A percentile compares a stretch with the other conserved stretches of the same genome.
Conservation (phyloP, 2,888 invertebrate species). For the Sisyra terminalis region DNA sequence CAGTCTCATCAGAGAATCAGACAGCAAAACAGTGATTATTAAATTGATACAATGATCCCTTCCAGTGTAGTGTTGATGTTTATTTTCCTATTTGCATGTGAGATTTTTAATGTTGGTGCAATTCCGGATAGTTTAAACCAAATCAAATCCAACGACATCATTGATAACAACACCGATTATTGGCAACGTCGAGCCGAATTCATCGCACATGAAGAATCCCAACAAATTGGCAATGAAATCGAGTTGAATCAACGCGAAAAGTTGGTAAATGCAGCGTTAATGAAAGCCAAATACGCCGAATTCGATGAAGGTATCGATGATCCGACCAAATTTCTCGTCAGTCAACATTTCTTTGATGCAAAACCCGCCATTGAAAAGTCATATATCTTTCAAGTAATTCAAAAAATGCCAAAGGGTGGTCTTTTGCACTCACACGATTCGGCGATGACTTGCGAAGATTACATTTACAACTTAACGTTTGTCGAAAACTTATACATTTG, state of each 20-base stretch:
- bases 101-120: too few relatives aligned
- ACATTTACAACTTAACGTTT: conserved; percentile 43
- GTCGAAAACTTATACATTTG: conserved; percentile 41
- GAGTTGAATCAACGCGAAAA: conserved; percentile 17
- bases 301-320: conserved; percentile 16
- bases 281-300: conserved; percentile 19
- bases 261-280: conserved; percentile 18
- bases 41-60: too few relatives aligned
- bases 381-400: conserved; percentile 46
- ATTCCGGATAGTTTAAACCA: too few relatives aligned
- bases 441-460: conserved; percentile 42
- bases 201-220: conserved; percentile 12
- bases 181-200: conserved; percentile 15
- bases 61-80: too few relatives aligned
- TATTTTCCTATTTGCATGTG: too few relatives aligned
- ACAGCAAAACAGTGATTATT: too few relatives aligned
- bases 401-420: conserved; percentile 58
- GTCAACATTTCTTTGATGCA: conserved; percentile 46
- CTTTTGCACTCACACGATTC: conserved; percentile 54
- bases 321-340: conserved; percentile 35
- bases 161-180: conserved; percentile 11
- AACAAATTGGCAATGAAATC: conserved; percentile 17
- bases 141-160: too few relatives aligned
- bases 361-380: conserved; percentile 39
- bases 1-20: too few relatives aligned